A percentile compares a stretch with the other conserved stretches of the same genome.
phyloP scores from a whole-genome alignment of 2,888 invertebrate species.

The Apotomis turbidana region DNA sequence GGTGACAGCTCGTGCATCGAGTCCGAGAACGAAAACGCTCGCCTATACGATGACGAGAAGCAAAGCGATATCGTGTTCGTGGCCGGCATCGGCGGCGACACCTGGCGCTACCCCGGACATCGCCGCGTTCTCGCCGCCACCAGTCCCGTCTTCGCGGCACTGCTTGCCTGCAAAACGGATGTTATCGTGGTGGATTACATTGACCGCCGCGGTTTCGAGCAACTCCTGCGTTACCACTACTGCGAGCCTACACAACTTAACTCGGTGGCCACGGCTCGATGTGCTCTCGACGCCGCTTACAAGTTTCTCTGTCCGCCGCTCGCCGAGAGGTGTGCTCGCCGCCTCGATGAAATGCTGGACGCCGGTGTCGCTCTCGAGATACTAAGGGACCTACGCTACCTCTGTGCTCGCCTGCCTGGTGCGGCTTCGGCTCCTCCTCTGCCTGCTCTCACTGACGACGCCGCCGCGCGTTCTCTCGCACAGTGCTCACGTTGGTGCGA shows the following conservation, averaged over 20 bases:
- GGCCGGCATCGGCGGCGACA: constrained; percentile 86
- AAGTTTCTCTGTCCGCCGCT: constrained; percentile 89
- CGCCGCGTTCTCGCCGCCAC: constrained; percentile 85
- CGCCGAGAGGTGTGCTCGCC: constrained; percentile 86
- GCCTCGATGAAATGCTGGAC: constrained; percentile 86
- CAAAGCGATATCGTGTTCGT: constrained; percentile 86
- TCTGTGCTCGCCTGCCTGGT: constrained; percentile 74
- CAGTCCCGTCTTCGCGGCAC: constrained; percentile 86
- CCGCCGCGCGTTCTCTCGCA: constrained; percentile 70
- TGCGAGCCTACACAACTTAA: constrained; percentile 85
- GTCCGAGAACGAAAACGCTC: constrained; percentile 58
- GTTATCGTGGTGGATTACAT: constrained; percentile 83
- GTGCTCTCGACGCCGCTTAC: constrained; percentile 89
- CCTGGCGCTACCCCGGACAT: constrained; percentile 88
- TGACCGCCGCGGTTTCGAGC: constrained; percentile 87
- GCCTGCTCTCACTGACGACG: constrained; percentile 69
- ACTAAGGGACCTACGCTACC: constrained; percentile 81
- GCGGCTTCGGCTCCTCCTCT: constrained; percentile 80
- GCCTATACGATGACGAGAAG: constrained; percentile 80
- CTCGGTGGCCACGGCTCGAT: constrained; percentile 86
- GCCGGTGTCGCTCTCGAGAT: constrained; percentile 87
- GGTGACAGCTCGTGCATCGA: constrained; percentile 51
- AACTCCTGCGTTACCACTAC: constrained; percentile 86
- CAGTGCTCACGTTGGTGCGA: constrained; percentile 82
- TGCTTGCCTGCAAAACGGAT: constrained; percentile 74